phyloP scores from a whole-genome alignment of 2,113 vertebrate species.

The Lethenteron camtschaticum region DNA sequence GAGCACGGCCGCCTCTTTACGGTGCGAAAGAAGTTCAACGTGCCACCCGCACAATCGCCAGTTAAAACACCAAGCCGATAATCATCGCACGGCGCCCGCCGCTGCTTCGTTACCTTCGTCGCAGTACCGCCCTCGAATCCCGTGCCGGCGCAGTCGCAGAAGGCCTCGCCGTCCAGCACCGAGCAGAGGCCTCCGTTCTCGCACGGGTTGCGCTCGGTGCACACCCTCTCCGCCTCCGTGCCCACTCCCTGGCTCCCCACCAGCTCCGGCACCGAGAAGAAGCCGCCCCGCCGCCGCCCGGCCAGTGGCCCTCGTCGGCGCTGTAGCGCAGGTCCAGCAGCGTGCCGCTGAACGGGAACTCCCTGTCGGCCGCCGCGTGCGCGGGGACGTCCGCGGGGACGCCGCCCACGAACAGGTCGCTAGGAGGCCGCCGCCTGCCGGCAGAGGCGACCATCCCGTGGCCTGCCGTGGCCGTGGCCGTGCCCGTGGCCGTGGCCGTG shows the following conservation, averaged over 20 bases:
- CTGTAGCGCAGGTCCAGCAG: constrained; percentile 69
- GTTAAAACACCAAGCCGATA: too few species aligned
- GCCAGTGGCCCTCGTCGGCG: constrained; percentile 75
- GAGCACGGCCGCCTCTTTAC: too few species aligned
- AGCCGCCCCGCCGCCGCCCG: constrained; percentile 53
- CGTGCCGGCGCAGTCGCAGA: constrained; percentile 62
- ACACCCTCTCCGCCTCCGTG: constrained; percentile 50
- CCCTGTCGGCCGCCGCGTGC: too few species aligned
- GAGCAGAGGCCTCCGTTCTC: constrained; percentile 55
- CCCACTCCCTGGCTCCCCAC: constrained; percentile 59
- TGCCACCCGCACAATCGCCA: too few species aligned
- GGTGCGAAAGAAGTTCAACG: too few species aligned
- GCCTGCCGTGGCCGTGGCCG: constrained; percentile 34
- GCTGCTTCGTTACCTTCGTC: constrained; percentile 48
- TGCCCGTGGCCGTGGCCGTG: constrained; percentile 61
- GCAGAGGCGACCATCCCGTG: too few species aligned
- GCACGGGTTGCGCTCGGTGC: constrained; percentile 45
- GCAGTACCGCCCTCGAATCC: constrained; percentile 57
- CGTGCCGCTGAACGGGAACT: constrained; percentile 10
- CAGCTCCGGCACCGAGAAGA: constrained; percentile 46
- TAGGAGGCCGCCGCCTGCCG: constrained; percentile 11
- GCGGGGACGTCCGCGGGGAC: constrained; percentile 21
- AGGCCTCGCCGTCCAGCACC: constrained; percentile 39
- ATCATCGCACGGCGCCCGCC: background rate
- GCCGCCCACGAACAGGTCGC: constrained; percentile 67